Conservation (phyloP, 2,113 vertebrate genomes). For the Furnarius figulus region DNA sequence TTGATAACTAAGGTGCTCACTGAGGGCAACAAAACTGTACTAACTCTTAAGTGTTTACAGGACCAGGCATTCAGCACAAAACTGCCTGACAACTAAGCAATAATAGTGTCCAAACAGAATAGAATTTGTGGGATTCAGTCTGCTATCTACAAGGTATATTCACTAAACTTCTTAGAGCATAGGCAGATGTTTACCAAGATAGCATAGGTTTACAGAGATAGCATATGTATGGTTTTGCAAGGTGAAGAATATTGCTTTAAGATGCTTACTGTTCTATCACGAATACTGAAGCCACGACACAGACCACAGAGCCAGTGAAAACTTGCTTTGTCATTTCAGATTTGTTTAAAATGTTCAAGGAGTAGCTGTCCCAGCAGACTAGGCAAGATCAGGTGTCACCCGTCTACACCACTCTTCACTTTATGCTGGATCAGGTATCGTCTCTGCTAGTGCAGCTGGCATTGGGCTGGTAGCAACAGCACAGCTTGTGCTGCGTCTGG, state of each 20-base stretch:
- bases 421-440: slow-evolving; percentile 22
- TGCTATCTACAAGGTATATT: not conserved
- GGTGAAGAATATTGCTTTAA: not conserved
- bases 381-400: not conserved
- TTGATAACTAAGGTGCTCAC: not conserved
- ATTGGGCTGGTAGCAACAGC: not conserved
- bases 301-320: not conserved
- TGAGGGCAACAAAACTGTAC: not conserved
- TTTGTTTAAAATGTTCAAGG: slow-evolving; percentile 17
- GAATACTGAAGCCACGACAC: not conserved
- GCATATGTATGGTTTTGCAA: not conserved
- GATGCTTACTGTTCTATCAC: not conserved
- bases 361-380: slow-evolving; percentile 9
- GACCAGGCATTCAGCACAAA: not conserved
- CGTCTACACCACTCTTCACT: slow-evolving; percentile 7
- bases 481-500: not conserved
- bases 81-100: slow-evolving; percentile 6
- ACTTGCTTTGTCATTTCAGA: slow-evolving; percentile 17
- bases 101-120: slow-evolving; percentile 47
- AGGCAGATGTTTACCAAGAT: not conserved
- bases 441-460: slow-evolving; percentile 30
- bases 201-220: not conserved
- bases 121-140: not conserved
- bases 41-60: not conserved
- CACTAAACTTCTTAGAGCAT: not conserved